These are phyloP conservation scores for Limnephilus rhombicus DNA, from an alignment of 2,888 invertebrate species.

Conservation along the genomic window DNA sequence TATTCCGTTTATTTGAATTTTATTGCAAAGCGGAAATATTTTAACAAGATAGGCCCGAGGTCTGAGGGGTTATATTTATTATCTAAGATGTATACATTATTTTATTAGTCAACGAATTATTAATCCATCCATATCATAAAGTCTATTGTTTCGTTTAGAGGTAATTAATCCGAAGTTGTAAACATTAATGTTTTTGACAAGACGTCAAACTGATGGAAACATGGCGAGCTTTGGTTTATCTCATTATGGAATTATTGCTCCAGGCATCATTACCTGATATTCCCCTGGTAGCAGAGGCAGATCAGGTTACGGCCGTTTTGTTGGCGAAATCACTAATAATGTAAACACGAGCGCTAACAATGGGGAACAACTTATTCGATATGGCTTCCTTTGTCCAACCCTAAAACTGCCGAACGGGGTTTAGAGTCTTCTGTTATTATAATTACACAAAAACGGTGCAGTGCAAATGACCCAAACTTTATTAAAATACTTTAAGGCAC, in stretches of 20 bases:
- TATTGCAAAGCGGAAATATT: no score
- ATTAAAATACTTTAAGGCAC: no score
- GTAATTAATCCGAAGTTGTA: not conserved
- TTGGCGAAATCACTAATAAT: constrained; percentile 60
- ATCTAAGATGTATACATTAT: not conserved
- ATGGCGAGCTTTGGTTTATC: constrained; percentile 20
- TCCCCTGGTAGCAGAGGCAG: constrained; percentile 3
- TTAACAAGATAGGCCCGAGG: no score
- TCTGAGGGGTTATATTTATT: no score
- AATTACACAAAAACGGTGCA: not conserved
- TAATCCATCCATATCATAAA: not conserved
- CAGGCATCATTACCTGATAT: constrained; percentile 39
- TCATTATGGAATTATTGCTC: constrained; percentile 44
- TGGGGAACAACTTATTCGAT: constrained; percentile 30
- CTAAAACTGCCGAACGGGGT: constrained; percentile 27
- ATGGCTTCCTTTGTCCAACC: constrained; percentile 46
- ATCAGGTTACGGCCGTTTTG: constrained; percentile 61
- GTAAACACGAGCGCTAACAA: constrained; percentile 51
- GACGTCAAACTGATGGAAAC: constrained; percentile 20
- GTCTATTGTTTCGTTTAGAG: not conserved
- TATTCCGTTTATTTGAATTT: no score
- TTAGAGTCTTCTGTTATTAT: not conserved
- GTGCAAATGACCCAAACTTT: not conserved
- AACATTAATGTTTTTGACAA: constrained; percentile 35
- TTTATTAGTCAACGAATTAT: not conserved